These are phyloP conservation scores for Australoheros facetus DNA, from an alignment of 2,797 vertebrate genomes.

Conservation along the genomic window DNA sequence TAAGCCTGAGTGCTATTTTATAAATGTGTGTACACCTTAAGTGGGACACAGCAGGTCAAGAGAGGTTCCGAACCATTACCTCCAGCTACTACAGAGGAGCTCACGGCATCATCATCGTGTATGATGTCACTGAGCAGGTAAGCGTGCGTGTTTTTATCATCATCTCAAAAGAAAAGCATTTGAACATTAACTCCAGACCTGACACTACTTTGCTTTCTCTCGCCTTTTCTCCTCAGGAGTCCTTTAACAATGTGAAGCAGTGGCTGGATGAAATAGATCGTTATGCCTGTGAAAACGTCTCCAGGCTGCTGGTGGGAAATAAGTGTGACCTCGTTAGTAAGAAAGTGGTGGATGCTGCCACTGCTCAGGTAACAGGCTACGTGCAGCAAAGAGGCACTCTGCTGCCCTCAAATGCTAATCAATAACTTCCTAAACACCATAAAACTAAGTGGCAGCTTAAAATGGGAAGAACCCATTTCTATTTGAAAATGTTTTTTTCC, in stretches of 20 bases:
- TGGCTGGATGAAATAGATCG: slow-evolving; percentile 85
- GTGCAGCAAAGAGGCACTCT: background rate
- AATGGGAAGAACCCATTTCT: background rate
- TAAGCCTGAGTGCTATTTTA: background rate
- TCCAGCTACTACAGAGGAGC: slow-evolving; percentile 98
- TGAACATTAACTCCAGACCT: background rate
- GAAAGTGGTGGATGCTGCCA: slow-evolving; percentile 82
- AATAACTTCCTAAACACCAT: background rate
- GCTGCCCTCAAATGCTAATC: background rate
- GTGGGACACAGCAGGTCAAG: slow-evolving; percentile 86
- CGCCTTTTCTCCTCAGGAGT: slow-evolving; percentile 67
- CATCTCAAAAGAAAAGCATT: background rate
- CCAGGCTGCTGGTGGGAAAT: slow-evolving; percentile 83
- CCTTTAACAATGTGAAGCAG: slow-evolving; percentile 83
- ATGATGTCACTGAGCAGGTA: slow-evolving; percentile 96
- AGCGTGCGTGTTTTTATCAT: background rate
- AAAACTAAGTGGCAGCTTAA: background rate
- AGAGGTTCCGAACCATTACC: slow-evolving; percentile 86
- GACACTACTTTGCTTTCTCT: rapidly evolving
- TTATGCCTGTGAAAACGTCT: slow-evolving; percentile 83
- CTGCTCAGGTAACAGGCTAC: slow-evolving; percentile 75
- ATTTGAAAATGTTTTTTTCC: background rate
- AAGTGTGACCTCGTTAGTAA: slow-evolving; percentile 82
- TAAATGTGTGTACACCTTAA: slow-evolving; percentile 11
- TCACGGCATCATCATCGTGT: slow-evolving; percentile 96